A percentile compares a stretch with the other conserved stretches of the same genome.
phyloP scores from a whole-genome alignment of 2,113 vertebrate species.

The Megaleporinus macrocephalus region DNA sequence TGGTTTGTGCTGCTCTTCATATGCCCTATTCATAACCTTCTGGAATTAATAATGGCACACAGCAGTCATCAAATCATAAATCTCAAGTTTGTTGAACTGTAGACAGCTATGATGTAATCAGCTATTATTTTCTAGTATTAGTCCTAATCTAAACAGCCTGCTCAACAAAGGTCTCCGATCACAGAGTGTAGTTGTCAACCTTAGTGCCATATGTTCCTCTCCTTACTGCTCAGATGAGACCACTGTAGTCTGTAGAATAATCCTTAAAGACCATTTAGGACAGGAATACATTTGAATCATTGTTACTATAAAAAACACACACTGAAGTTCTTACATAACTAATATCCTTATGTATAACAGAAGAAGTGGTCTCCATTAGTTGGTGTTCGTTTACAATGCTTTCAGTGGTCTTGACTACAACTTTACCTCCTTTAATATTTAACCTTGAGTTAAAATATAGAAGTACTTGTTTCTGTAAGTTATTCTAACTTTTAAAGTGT shows the following conservation, averaged over 20 bases:
- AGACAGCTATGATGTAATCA: conserved; percentile 32
- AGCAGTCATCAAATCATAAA: conserved; percentile 4
- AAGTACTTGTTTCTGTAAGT: no score
- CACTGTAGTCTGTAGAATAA: not conserved
- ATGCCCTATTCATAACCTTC: conserved; percentile 46
- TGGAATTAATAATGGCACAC: conserved; percentile 58
- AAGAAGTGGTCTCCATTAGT: not conserved
- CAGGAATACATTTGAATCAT: not conserved
- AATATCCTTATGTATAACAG: not conserved
- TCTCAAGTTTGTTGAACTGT: not conserved
- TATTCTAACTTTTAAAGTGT: no score
- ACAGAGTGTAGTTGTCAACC: not conserved
- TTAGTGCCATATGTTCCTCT: not conserved
- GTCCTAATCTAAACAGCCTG: conserved; percentile 13
- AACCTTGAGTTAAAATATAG: no score
- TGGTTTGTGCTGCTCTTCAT: conserved; percentile 59
- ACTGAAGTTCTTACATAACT: not conserved
- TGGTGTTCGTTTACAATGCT: not conserved
- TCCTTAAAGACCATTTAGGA: not conserved
- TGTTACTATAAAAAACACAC: not conserved
- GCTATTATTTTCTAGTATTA: conserved; percentile 5
- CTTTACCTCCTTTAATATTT: no score
- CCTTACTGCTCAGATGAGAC: not conserved
- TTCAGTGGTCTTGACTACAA: not conserved
- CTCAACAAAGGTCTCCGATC: conserved; percentile 9